Evolutionary conservation across 2,113 vertebrate species (phyloP).

Genomic region (Laticauda colubrina): DNA sequence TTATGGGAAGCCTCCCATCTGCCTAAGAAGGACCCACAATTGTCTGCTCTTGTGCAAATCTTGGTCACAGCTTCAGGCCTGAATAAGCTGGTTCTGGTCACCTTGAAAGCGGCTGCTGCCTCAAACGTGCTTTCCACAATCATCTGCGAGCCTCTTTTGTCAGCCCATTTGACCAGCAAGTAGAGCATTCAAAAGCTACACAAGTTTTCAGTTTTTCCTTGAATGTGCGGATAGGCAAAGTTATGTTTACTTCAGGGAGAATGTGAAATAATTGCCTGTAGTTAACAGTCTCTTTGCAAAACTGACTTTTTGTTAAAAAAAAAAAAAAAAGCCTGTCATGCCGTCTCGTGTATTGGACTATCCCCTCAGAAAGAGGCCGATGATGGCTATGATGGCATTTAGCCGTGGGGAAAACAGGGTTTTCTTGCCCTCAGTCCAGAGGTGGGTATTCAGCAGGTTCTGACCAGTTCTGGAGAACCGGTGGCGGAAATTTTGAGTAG

Average conservation of each 20-base stretch:
- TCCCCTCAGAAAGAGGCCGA: not conserved
- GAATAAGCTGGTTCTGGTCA: not conserved
- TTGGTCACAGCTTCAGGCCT: not conserved
- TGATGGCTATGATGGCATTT: not conserved
- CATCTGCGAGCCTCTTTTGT: not conserved
- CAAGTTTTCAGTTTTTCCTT: not conserved
- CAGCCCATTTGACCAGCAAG: not conserved
- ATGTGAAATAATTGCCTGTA: not conserved
- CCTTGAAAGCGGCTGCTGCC: not conserved
- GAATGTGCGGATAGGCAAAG: not conserved
- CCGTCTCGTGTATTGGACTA: not conserved
- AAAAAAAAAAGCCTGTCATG: not conserved
- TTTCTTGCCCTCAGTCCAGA: no score
- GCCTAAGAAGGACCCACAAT: no score
- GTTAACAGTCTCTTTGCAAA: not conserved
- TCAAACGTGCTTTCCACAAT: not conserved
- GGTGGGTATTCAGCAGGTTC: no score
- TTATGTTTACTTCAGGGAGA: not conserved
- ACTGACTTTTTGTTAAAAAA: not conserved
- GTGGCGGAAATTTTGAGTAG: no score
- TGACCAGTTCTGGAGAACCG: no score
- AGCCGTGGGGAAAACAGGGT: not conserved
- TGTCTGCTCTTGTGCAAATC: not conserved
- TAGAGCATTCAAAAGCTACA: not conserved
- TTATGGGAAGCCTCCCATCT: not conserved